A percentile compares a stretch with the other conserved stretches of the same genome.
phyloP scores from a whole-genome alignment of 1,140 invertebrate genomes.

The Chionoecetes opilio region DNA sequence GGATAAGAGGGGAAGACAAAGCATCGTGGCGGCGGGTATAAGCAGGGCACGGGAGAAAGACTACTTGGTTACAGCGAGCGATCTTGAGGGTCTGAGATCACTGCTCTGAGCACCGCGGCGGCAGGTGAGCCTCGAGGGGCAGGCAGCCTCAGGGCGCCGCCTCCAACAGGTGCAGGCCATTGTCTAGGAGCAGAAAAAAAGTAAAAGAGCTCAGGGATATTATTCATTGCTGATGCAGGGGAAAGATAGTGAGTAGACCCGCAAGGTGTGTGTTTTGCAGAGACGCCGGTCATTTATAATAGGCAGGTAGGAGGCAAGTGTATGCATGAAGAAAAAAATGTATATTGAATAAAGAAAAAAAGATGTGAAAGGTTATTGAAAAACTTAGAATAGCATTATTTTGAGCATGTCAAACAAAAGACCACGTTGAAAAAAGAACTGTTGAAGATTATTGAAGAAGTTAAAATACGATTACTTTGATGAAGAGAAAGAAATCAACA shows the following conservation, averaged over 20 bases:
- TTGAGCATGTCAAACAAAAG: no score
- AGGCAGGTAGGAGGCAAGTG: neutral
- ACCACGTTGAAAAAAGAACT: neutral
- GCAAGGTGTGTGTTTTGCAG: neutral
- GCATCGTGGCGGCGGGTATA: neutral
- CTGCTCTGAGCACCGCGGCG: neutral
- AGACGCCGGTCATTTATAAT: neutral
- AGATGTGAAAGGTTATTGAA: neutral
- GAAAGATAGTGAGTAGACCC: neutral
- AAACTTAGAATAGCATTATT: no score
- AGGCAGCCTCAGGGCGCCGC: neutral
- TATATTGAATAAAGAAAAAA: neutral
- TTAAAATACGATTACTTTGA: neutral
- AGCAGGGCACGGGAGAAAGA: neutral
- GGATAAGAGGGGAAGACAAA: neutral
- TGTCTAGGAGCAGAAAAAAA: neutral
- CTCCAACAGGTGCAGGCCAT: constrained; percentile 10
- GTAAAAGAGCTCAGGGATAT: no score
- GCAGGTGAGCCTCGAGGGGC: neutral
- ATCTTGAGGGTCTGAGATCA: constrained; percentile 34
- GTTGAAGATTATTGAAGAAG: neutral
- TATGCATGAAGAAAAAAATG: neutral
- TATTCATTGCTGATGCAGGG: neutral
- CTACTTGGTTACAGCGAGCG: neutral
- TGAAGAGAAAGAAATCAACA: neutral